Base-by-base conservation (phyloP, 2,797 vertebrate genomes). In the Lagodon rhomboides region DNA sequence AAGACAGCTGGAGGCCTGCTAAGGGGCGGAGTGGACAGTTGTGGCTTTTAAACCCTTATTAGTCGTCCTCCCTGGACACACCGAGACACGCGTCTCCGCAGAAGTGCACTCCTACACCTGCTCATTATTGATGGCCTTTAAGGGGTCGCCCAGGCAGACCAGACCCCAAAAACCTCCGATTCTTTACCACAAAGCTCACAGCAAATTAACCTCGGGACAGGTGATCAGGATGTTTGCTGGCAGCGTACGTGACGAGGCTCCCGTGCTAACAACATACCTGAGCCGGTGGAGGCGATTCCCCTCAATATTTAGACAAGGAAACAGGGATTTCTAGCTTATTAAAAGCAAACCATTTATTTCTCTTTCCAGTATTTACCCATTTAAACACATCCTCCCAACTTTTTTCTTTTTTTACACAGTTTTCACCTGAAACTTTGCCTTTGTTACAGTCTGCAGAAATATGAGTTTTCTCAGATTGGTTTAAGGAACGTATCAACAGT, bases 11-110 rank as follows among this genome's bases (percentile, higher is more conserved):
- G 94, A 90, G 91, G 89, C 84, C 92, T 92, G 91, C 90, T 87
- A 91, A 92, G 95, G 94, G 94, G 95, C 89, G 92, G 91, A 91
- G 91, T 92, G 95, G 95, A 93, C 95, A 95, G 95, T 96, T 95
- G 95, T 95, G 95, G 95, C 94, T 95, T 96, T 96, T 95, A 96
- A 95, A 95, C 84, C 94, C 95, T 96, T 95, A 96, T 96, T 96
- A 96, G 93, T 65, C 67, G 66, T 80, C 92, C 93, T 95, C 94
- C 93, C 94, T 85, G 92, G 93, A 94, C 93, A 92, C 91, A 88
- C 84, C 4, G 58, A 89, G 93, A 93, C 95, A 93, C 89, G 74
- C 90, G 89, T 91, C 91, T 87, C 66, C 79, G 91, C 87, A 86
- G 94, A 91, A 94, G 94, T 88, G 91, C 93, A 93, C 94, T 94